phyloP scores from a whole-genome alignment of 2,888 invertebrate species.

The Euphydryas editha region DNA sequence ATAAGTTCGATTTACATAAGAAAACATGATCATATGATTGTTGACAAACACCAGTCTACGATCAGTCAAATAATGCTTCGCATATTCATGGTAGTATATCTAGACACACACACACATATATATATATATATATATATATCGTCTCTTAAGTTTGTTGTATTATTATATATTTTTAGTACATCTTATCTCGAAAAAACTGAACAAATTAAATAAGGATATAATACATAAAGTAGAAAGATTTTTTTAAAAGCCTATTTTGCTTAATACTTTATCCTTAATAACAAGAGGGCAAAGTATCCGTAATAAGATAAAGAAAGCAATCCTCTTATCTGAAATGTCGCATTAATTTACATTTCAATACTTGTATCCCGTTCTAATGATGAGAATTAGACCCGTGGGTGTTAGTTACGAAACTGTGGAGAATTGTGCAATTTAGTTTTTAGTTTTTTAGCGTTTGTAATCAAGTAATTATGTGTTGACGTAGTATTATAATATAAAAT shows the following conservation, averaged over 20 bases:
- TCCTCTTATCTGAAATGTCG: constrained; percentile 27
- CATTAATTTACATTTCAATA: constrained; percentile 37
- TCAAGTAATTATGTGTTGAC: neutral
- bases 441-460: neutral
- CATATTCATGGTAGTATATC: too few species aligned
- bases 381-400: constrained; percentile 23
- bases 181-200: neutral
- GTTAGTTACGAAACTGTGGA: constrained; percentile 26
- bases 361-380: constrained; percentile 24
- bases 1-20: too few species aligned
- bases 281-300: constrained; percentile 13
- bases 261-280: constrained; percentile 8
- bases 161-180: too few species aligned
- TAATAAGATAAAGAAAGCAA: constrained; percentile 29
- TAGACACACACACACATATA: too few species aligned
- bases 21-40: too few species aligned
- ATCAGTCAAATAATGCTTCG: too few species aligned
- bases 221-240: neutral
- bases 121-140: too few species aligned
- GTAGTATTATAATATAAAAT: too few species aligned
- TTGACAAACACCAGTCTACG: too few species aligned
- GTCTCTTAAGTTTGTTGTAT: too few species aligned
- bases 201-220: neutral
- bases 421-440: constrained; percentile 1
- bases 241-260: neutral